Evolutionary conservation across 53 echinoderm and acorn worm genomes (phyloP), one percentile per base, ranked within the genome.

Genomic region (Henricia sp.): DNA sequence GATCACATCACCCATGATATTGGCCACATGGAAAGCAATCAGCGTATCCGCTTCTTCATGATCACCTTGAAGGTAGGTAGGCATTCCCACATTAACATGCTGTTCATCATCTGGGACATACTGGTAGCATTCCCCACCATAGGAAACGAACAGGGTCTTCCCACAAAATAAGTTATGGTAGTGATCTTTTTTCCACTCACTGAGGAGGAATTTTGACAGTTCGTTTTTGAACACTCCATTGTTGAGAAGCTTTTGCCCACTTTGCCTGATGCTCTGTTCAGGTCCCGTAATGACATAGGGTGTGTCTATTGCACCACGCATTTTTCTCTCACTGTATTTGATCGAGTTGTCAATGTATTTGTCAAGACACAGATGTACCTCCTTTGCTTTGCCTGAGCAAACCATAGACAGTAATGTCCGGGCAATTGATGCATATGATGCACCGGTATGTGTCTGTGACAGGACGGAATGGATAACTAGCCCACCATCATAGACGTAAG

Each of bases 11-110:
- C 26, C 67, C 13, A 30, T 56, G 32, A 86, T 71, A 37, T 52
- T 59, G 16, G 62, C 82, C 19, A 70, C 53, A 44, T 91, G 87
- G 32, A 91, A 91, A 32, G 84, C 91, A 17, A 91, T 52, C 32
- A 91, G 74, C 3, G 91, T 91, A 67, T 91, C 91, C 0, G 87
- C 91, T 32, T 91, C 87, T 34, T 91, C 91, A 38, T 91, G 91
- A 39, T 87, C 84, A 14, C 84, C 91, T 68, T 87, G 91, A 0
- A 91, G 84, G 10, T 87, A 36, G 11, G n/a, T 10, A 34, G 87
- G 91, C 21, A 42, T 65, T n/a, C 55, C 66, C 1, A 91, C 87
- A 34, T 3, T 44, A 30, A 83, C 38, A 2, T 48, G 17, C 3
- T 64, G 30, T 10, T 57, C 37, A 8, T 91, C 83, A 52, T 70